Evolutionary conservation across 2,113 vertebrate species (phyloP).

Genomic region (Phoenicopterus ruber): DNA sequence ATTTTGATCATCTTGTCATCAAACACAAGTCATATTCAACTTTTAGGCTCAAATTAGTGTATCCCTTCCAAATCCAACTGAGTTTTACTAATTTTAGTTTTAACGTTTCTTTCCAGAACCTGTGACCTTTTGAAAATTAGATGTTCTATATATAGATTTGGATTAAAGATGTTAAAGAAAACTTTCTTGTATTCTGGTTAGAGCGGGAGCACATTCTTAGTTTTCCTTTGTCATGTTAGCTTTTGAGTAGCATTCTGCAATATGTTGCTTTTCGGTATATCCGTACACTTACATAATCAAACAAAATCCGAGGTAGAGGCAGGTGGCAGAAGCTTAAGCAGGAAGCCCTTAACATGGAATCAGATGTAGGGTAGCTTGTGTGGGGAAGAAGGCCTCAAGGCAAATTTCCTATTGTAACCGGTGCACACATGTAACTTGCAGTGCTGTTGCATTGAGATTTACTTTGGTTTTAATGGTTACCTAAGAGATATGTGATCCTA

Average conservation of each 20-base stretch:
- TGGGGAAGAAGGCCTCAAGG: background rate
- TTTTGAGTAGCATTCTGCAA: background rate
- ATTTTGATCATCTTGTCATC: background rate
- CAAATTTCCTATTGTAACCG: background rate
- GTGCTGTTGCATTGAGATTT: background rate
- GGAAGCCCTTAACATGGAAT: background rate
- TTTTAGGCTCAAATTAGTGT: background rate
- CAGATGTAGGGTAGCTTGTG: background rate
- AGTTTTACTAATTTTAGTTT: background rate
- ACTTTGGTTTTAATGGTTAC: background rate
- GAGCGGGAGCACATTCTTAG: background rate
- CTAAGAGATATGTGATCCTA: accelerated
- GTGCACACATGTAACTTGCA: background rate
- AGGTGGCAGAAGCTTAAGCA: background rate
- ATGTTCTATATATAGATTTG: background rate
- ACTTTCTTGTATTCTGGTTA: background rate
- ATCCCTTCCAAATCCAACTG: background rate
- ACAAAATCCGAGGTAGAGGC: background rate
- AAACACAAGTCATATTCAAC: background rate
- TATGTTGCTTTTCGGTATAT: accelerated
- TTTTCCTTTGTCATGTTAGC: background rate
- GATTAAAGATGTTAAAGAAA: background rate
- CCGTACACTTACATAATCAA: background rate
- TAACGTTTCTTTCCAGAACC: background rate
- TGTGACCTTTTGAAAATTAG: background rate